Evolutionary conservation across 2,113 vertebrate genomes (phyloP).

Genomic region (Leuciscus idus): DNA sequence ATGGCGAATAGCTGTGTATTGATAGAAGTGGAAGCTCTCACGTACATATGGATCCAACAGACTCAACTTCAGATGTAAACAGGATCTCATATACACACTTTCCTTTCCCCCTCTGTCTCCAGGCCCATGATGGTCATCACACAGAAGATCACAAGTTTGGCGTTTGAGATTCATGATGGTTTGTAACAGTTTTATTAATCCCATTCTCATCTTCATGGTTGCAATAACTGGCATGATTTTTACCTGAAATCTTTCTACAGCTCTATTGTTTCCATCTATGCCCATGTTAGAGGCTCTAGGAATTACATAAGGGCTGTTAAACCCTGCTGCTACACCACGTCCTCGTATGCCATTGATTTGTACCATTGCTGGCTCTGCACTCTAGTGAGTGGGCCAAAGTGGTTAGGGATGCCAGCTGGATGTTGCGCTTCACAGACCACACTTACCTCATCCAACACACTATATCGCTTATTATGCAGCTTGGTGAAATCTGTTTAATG

Average conservation of each 20-base stretch:
- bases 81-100: background rate
- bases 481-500: background rate
- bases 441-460: background rate
- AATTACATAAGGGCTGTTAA: conserved; percentile 21
- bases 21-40: background rate
- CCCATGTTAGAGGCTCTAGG: background rate
- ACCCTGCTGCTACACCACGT: background rate
- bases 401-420: conserved; percentile 24
- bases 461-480: background rate
- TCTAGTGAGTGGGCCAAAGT: conserved; percentile 1
- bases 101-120: conserved; percentile 14
- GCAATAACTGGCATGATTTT: background rate
- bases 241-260: background rate
- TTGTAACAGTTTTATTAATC: conserved; percentile 66
- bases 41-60: background rate
- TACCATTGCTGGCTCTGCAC: conserved; percentile 13
- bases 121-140: conserved; percentile 99
- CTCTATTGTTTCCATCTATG: background rate
- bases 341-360: conserved; percentile 30
- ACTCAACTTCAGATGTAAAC: background rate
- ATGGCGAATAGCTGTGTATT: background rate
- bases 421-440: conserved; percentile 2
- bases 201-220: background rate
- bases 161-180: conserved; percentile 97
- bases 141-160: conserved; percentile 98